A percentile compares a stretch with the other conserved stretches of the same genome.
Evolutionary conservation across 2,888 invertebrate genomes (phyloP).

Genomic region (Callyntrura guangdongensis): DNA sequence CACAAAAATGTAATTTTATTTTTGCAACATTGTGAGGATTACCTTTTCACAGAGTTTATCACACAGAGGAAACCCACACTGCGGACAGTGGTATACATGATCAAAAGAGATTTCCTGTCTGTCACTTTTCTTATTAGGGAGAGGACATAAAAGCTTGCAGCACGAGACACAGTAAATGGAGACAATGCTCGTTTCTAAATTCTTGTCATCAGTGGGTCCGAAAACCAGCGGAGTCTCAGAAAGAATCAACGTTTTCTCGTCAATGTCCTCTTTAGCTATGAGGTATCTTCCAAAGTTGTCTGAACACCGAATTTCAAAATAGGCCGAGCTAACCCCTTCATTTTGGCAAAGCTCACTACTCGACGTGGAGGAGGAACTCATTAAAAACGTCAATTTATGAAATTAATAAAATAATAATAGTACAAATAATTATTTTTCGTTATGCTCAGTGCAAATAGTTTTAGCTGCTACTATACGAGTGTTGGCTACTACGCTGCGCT

Average conservation of each 20-base stretch:
- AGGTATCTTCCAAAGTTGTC: conserved; percentile 77
- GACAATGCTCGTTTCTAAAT: conserved; percentile 28
- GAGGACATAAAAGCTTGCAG: conserved; percentile 63
- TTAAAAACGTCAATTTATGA: conserved; percentile 49
- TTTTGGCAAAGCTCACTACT: conserved; percentile 25
- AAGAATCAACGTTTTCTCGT: conserved; percentile 72
- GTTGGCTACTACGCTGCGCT: too few species aligned
- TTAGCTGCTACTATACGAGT: not conserved
- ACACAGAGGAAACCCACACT: conserved; percentile 79
- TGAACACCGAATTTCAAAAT: conserved; percentile 69
- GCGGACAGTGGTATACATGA: conserved; percentile 53
- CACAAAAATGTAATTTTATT: too few species aligned
- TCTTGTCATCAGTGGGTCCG: conserved; percentile 75
- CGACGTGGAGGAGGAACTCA: conserved; percentile 31
- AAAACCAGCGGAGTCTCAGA: conserved; percentile 67
- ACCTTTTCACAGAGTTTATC: conserved; percentile 74
- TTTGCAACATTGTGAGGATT: too few species aligned
- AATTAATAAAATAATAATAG: conserved; percentile 20
- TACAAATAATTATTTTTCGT: not conserved
- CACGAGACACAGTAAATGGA: conserved; percentile 72
- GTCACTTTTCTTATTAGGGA: not conserved
- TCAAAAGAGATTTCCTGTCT: too few species aligned
- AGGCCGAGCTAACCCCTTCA: conserved; percentile 44
- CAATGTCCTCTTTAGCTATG: conserved; percentile 77
- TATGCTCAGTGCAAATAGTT: not conserved